phyloP scores from a whole-genome alignment of 2,113 vertebrate genomes.

The Morphnarchus princeps region DNA sequence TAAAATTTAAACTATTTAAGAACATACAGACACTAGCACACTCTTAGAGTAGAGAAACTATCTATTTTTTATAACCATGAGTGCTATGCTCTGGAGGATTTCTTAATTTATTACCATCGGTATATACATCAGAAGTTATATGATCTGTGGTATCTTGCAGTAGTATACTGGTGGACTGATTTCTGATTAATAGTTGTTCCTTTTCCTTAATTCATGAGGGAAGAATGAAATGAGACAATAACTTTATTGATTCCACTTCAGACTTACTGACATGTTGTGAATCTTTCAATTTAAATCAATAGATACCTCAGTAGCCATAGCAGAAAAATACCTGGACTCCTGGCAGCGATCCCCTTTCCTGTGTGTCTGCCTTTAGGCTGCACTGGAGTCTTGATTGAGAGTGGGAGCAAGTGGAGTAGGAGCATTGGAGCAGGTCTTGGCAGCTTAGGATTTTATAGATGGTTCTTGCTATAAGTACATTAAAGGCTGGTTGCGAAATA shows the following conservation, averaged over 20 bases:
- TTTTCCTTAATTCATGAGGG: background rate
- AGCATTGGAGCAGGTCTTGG: background rate
- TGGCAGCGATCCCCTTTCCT: background rate
- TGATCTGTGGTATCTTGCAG: background rate
- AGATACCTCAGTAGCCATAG: background rate
- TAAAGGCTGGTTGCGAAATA: slow-evolving; percentile 6
- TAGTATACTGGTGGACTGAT: background rate
- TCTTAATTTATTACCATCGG: background rate
- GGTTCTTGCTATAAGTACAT: background rate
- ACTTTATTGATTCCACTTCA: background rate
- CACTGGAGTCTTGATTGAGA: background rate
- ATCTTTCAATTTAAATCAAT: background rate
- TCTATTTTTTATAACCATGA: background rate
- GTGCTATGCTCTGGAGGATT: background rate
- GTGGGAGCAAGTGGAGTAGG: background rate
- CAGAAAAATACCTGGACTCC: background rate
- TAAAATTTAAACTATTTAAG: background rate
- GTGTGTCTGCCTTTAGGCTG: background rate
- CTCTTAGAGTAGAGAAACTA: background rate
- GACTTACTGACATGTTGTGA: background rate
- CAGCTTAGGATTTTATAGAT: background rate
- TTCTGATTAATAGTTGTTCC: background rate
- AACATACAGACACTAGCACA: background rate
- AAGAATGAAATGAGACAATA: background rate
- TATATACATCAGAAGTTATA: background rate